Evolutionary conservation across 1,140 invertebrate species (phyloP).

Genomic region (Agrypnia vestita): DNA sequence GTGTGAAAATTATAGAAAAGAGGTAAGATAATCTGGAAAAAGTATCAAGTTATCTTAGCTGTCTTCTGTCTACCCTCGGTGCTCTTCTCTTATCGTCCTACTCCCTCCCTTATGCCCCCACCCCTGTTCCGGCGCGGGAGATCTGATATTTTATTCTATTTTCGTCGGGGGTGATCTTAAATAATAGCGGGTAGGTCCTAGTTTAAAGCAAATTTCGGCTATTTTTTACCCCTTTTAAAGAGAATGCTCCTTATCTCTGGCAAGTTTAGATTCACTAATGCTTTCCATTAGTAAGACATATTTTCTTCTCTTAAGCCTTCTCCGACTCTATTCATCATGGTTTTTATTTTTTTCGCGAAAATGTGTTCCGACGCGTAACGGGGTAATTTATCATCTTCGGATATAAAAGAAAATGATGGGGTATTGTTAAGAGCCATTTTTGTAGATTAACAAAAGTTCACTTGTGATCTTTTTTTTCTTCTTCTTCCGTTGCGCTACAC

Average conservation of each 20-base stretch:
- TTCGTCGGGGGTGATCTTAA: too few relatives aligned
- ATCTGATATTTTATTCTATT: too few relatives aligned
- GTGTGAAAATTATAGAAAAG: too few relatives aligned
- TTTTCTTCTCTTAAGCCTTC: constrained; percentile 44
- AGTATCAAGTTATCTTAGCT: too few relatives aligned
- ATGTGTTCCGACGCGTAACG: constrained; percentile 36
- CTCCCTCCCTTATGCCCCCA: too few relatives aligned
- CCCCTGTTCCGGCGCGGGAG: too few relatives aligned
- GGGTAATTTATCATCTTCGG: constrained; percentile 46
- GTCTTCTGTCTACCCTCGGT: too few relatives aligned
- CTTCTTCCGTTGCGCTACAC: too few relatives aligned
- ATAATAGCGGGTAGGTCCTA: too few relatives aligned
- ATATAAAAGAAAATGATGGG: constrained; percentile 44
- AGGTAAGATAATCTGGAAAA: too few relatives aligned
- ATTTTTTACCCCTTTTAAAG: background rate
- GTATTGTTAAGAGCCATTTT: constrained; percentile 31
- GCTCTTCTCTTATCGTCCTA: too few relatives aligned
- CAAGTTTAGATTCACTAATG: constrained; percentile 56
- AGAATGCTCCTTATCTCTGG: constrained; percentile 41
- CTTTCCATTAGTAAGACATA: constrained; percentile 58
- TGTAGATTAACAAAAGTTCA: constrained; percentile 36
- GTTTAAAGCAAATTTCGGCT: too few relatives aligned
- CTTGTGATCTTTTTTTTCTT: background rate
- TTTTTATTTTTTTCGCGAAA: constrained; percentile 40
- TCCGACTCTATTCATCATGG: constrained; percentile 48